Percentiles rank a stretch among this genome's conserved stretches.
These are phyloP conservation scores for Drosophila kuntzei DNA, from an alignment of 2,888 invertebrate genomes.

Conservation along the genomic window DNA sequence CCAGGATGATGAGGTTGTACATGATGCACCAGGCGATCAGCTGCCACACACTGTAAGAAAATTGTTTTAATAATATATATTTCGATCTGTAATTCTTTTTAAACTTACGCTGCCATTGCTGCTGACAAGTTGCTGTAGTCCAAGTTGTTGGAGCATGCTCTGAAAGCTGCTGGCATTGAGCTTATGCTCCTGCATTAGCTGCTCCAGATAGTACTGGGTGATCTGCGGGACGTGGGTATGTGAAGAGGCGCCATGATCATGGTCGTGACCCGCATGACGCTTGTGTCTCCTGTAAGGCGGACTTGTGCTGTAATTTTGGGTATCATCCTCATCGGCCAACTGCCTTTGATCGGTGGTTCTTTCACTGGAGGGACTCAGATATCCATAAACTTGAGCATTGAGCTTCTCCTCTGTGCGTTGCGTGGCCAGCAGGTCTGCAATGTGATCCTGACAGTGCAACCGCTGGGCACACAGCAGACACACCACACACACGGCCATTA, in stretches of 20 bases:
- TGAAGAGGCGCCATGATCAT: slow-evolving; percentile 45
- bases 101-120: slow-evolving; percentile 63
- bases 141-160: slow-evolving; percentile 88
- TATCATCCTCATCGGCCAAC: slow-evolving; percentile 59
- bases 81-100: background rate
- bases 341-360: slow-evolving; percentile 66
- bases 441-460: slow-evolving; percentile 90
- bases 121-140: slow-evolving; percentile 86
- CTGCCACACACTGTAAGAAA: slow-evolving; percentile 69
- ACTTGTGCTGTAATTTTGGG: slow-evolving; percentile 72
- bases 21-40: slow-evolving; percentile 73
- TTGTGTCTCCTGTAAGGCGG: slow-evolving; percentile 76
- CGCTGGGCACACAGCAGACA: slow-evolving; percentile 93
- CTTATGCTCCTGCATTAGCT: slow-evolving; percentile 87
- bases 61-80: background rate
- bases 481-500: slow-evolving; percentile 93
- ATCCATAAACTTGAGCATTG: slow-evolving; percentile 74
- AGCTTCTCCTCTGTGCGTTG: slow-evolving; percentile 53
- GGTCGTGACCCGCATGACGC: slow-evolving; percentile 81
- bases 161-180: slow-evolving; percentile 90
- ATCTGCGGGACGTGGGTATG: slow-evolving; percentile 82
- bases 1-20: slow-evolving; percentile 71
- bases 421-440: slow-evolving; percentile 83
- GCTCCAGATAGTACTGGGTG: slow-evolving; percentile 88
- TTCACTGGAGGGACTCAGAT: slow-evolving; percentile 72